Percentiles rank a stretch among this genome's conserved stretches.
Conservation (phyloP, 1,140 invertebrate genomes). For the Triops cancriformis region DNA sequence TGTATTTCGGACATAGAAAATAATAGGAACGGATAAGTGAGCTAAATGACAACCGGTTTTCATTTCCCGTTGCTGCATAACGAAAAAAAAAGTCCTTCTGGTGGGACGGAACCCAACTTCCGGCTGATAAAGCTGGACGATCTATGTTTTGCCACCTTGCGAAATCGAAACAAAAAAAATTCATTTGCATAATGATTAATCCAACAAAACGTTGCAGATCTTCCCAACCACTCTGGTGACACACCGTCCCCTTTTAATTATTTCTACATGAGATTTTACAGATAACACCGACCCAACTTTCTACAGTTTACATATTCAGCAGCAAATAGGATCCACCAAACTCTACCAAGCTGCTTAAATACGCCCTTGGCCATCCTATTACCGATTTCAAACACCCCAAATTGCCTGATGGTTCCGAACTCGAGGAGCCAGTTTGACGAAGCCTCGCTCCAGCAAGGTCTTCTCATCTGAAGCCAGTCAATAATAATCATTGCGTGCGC, state of each 20-base stretch:
- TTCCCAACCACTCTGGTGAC: neutral
- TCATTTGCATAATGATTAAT: neutral
- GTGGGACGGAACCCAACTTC: neutral
- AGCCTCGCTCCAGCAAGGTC: neutral
- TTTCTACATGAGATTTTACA: neutral
- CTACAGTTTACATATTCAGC: neutral
- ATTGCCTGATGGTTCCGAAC: neutral
- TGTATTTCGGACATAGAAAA: neutral
- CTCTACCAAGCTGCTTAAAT: neutral
- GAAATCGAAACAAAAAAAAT: neutral
- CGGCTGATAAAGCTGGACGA: neutral
- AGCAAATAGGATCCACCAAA: neutral
- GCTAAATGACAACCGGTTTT: neutral
- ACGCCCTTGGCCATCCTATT: neutral
- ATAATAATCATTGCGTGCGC: constrained; percentile 10
- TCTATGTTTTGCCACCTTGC: neutral
- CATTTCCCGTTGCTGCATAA: neutral
- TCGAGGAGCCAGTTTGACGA: no score
- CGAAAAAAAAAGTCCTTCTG: neutral
- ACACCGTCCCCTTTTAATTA: neutral
- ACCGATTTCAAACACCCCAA: neutral
- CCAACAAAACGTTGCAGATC: neutral
- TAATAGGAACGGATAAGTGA: neutral
- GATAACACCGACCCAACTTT: neutral
- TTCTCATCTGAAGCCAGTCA: neutral